A percentile compares a stretch with the other conserved stretches of the same genome.
Evolutionary conservation across 2,888 invertebrate genomes (phyloP).

Genomic region (Priocnemis perturbator): DNA sequence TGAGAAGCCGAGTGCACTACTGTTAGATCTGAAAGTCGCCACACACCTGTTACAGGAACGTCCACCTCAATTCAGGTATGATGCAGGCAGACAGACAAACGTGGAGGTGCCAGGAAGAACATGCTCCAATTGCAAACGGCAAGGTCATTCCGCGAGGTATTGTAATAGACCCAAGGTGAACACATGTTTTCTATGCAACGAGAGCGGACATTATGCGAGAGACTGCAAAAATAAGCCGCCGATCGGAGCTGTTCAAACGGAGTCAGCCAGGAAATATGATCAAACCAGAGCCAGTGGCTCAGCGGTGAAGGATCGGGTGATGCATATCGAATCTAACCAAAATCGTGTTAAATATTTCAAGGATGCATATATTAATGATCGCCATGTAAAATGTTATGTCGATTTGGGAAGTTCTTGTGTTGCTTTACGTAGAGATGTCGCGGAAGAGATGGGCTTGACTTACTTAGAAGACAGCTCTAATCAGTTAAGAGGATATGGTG

Average conservation of each 20-base stretch:
- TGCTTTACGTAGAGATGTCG: slow-evolving; percentile 15
- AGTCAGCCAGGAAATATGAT: no score
- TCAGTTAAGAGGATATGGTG: neutral
- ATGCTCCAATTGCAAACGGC: neutral
- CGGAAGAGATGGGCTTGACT: slow-evolving; percentile 1
- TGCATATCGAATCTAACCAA: neutral
- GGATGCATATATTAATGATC: neutral
- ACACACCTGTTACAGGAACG: slow-evolving; percentile 32
- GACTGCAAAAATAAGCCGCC: neutral
- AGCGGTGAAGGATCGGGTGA: neutral
- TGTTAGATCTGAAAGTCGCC: slow-evolving; percentile 40
- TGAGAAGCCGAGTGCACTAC: neutral
- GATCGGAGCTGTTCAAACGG: no score
- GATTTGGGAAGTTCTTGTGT: slow-evolving; percentile 15
- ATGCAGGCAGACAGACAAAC: slow-evolving; percentile 29
- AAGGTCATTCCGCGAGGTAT: neutral
- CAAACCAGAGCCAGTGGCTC: no score
- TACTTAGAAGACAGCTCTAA: slow-evolving; percentile 27
- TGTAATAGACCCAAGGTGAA: neutral
- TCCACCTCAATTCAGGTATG: slow-evolving; percentile 39
- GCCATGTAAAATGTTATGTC: slow-evolving; percentile 7
- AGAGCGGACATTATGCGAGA: neutral
- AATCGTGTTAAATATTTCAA: slow-evolving; percentile 12
- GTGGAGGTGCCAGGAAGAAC: neutral
- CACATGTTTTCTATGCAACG: slow-evolving; percentile 7